A percentile compares a stretch with the other conserved stretches of the same genome.
Evolutionary conservation across 2,113 vertebrate genomes (phyloP).

Genomic region (Euleptes europaea): DNA sequence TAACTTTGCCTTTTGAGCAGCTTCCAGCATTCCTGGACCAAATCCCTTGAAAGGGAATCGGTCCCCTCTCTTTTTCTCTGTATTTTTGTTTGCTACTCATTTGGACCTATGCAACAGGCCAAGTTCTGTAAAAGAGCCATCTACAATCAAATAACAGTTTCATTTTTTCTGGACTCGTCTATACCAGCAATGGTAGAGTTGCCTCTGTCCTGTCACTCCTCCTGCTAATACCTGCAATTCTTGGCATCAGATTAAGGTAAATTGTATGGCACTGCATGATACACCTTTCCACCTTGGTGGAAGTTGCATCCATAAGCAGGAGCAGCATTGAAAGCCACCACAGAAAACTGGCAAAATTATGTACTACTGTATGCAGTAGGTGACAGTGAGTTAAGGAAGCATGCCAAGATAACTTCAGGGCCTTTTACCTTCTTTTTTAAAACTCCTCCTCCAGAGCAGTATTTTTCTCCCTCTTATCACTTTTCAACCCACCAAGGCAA

Average conservation of each 20-base stretch:
- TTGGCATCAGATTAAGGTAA: neutral
- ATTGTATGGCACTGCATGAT: neutral
- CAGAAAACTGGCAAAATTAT: neutral
- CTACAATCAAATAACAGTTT: slow-evolving; percentile 42
- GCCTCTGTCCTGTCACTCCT: neutral
- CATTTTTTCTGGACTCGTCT: slow-evolving; percentile 33
- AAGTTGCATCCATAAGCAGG: neutral
- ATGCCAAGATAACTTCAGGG: slow-evolving; percentile 12
- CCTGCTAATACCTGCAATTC: neutral
- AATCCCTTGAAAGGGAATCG: neutral
- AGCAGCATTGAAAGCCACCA: neutral
- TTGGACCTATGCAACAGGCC: neutral
- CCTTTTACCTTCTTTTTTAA: neutral
- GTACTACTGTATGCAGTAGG: neutral
- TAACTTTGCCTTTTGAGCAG: neutral
- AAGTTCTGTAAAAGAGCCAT: neutral
- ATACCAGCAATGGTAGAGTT: neutral
- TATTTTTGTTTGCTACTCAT: neutral
- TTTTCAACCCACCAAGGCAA: neutral
- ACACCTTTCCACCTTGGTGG: neutral
- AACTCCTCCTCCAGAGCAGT: neutral
- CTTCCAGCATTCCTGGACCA: neutral
- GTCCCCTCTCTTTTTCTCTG: neutral
- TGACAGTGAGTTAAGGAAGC: slow-evolving; percentile 12
- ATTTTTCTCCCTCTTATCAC: neutral